These are phyloP conservation scores for Rhingia campestris DNA, from an alignment of 2,888 invertebrate genomes.

Conservation along the genomic window DNA sequence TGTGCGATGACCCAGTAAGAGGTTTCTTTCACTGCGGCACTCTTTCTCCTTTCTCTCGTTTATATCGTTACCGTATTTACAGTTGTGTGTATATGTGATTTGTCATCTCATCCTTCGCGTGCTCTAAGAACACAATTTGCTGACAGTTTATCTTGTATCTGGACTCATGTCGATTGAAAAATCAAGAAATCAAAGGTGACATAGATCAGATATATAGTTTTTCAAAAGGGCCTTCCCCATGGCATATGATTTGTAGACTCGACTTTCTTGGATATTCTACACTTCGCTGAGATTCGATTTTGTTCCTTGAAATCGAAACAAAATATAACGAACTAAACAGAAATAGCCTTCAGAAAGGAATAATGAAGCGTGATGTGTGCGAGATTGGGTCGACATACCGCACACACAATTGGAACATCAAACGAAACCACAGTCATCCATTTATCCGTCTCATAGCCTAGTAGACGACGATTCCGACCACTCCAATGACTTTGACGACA, in stretches of 20 bases:
- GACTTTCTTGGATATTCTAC: slow-evolving; percentile 23
- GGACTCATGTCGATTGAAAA: slow-evolving; percentile 15
- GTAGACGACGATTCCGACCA: slow-evolving; percentile 31
- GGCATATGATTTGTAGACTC: slow-evolving; percentile 37
- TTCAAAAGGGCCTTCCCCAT: neutral
- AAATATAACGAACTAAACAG: neutral
- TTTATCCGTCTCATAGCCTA: slow-evolving; percentile 27
- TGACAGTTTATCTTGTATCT: slow-evolving; percentile 53
- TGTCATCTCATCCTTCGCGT: neutral
- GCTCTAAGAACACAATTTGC: slow-evolving; percentile 53
- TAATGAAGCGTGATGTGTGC: slow-evolving; percentile 60
- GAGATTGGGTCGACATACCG: slow-evolving; percentile 64
- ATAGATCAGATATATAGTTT: slow-evolving; percentile 31
- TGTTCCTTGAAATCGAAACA: slow-evolving; percentile 12
- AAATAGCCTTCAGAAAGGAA: slow-evolving; percentile 8
- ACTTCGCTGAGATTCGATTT: slow-evolving; percentile 42
- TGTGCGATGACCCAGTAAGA: slow-evolving; percentile 70
- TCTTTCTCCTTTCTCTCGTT: slow-evolving; percentile 48
- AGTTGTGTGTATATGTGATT: slow-evolving; percentile 24
- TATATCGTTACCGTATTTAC: slow-evolving; percentile 61
- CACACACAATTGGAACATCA: slow-evolving; percentile 64
- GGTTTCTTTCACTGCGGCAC: slow-evolving; percentile 55
- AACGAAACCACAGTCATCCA: slow-evolving; percentile 56
- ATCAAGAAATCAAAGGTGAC: slow-evolving; percentile 43
- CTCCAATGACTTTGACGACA: slow-evolving; percentile 33